Conservation (phyloP, 2,113 vertebrate genomes). For the Isurus oxyrinchus region DNA sequence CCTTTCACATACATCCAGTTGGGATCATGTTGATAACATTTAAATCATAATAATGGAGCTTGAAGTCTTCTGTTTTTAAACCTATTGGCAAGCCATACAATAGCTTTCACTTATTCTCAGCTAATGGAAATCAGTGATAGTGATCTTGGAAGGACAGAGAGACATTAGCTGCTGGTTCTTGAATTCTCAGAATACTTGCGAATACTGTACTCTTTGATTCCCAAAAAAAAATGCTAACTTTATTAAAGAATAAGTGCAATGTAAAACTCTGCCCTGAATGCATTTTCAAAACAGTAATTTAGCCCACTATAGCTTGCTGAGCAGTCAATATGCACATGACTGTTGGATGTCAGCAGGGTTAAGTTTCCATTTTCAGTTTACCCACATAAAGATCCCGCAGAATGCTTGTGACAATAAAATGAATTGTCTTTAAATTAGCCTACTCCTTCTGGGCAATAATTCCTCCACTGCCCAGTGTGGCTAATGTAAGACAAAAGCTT, state of each 20-base stretch:
- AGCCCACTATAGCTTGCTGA: conserved; percentile 54
- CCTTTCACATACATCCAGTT: neutral
- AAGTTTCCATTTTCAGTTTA: conserved; percentile 56
- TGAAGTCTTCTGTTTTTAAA: conserved; percentile 41
- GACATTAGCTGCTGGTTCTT: conserved; percentile 50
- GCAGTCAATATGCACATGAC: conserved; percentile 52
- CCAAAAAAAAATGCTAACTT: conserved; percentile 42
- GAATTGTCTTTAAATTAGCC: conserved; percentile 72
- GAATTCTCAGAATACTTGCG: conserved; percentile 46
- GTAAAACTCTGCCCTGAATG: conserved; percentile 48
- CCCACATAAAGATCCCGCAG: conserved; percentile 46
- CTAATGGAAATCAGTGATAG: conserved; percentile 63
- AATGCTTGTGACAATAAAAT: conserved; percentile 53
- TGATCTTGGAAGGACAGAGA: conserved; percentile 59
- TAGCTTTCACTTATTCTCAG: conserved; percentile 55
- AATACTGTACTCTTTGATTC: conserved; percentile 49
- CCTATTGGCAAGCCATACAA: conserved; percentile 54
- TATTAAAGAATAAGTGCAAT: conserved; percentile 42
- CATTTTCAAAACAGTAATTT: conserved; percentile 52
- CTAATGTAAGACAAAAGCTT: conserved; percentile 64
- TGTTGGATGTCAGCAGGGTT: conserved; percentile 50
- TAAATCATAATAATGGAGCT: conserved; percentile 13
- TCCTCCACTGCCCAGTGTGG: conserved; percentile 52
- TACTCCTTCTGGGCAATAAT: conserved; percentile 55
- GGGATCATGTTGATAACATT: conserved; percentile 16